Conservation (phyloP, 92 coral and sea anemone genomes). For the Porites cylindrica region DNA sequence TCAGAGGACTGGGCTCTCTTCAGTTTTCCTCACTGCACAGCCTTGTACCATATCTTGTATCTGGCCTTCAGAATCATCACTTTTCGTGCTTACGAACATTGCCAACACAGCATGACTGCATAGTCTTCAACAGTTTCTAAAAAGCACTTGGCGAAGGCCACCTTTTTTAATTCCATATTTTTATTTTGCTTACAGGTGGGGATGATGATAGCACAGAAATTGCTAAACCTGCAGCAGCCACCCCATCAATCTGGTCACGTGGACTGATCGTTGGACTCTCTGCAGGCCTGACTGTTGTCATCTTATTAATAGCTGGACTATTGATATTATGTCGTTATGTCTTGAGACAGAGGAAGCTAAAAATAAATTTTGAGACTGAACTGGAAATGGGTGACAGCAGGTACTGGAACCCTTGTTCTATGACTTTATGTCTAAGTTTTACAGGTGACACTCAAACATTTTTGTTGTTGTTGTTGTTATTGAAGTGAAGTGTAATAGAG, state of each 20-base stretch:
- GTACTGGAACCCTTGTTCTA: background rate
- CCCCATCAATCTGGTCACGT: constrained; percentile 66
- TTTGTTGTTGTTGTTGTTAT: too few species aligned
- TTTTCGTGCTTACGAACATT: too few species aligned
- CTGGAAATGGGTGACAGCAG: constrained; percentile 53
- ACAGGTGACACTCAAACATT: too few species aligned
- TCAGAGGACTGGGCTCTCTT: too few species aligned
- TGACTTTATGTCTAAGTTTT: too few species aligned
- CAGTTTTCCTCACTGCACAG: too few species aligned
- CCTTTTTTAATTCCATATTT: background rate
- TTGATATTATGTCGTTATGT: constrained; percentile 65
- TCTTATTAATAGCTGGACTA: constrained; percentile 63
- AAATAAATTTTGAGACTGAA: constrained; percentile 88
- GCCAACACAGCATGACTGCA: too few species aligned
- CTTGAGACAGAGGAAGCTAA: constrained; percentile 73
- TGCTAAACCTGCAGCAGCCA: background rate
- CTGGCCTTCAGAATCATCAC: too few species aligned
- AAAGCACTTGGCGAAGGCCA: background rate
- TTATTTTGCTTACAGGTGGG: background rate
- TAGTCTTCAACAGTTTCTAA: too few species aligned
- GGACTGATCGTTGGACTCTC: constrained; percentile 79
- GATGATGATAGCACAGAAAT: background rate
- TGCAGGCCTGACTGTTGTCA: constrained; percentile 76
- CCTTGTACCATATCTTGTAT: too few species aligned
- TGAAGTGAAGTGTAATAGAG: too few species aligned